Base-by-base conservation (phyloP, 2,113 vertebrate species). In the Tragelaphus strepsiceros region DNA sequence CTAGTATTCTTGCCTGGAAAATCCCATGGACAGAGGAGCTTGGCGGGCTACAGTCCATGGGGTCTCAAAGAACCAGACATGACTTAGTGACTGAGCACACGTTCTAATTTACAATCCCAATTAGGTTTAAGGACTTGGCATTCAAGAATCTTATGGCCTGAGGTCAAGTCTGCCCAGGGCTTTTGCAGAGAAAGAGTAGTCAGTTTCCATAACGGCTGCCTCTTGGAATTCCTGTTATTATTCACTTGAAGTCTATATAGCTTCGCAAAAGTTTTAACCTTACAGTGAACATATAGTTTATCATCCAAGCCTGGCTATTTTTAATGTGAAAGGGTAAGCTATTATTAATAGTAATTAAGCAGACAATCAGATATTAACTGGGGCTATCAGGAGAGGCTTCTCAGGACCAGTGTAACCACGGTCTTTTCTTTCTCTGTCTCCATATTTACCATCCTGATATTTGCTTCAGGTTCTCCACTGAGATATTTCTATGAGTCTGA, bases 201-300 rank as follows among this genome's bases (percentile, higher is more conserved):
- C 82, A 92, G 30, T 87, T 96, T 88, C 80, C 91, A 64, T 39
- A 74, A 97, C 35, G 53, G n/a, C 1, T 74, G 24, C 77, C 58
- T 95, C 80, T 87, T 96, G 88, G 59, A 95, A 71, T 97, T 91
- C 11, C 64, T 92, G 94, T 78, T 59, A 90, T 71, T 64, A 62
- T 95, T 71, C 43, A 90, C 53, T 88, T 90, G 97, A 6, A 62
- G 87, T 85, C 59, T 97, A 1, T 56, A 1, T 80, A 6, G 83
- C 51, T 90, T 94, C 21, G 4, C 22, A 1, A 0, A 80, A 90
- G 71, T 62, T n/a, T 92, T 81, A 80, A 56, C 19, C 78, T 35
- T n/a, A 35, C 64, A 39, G 26, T 81, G 35, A 81, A 49, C n/a
- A 1, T 15, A 1, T 3, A 62, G 49, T 59, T 77, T 35, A 30